These are phyloP conservation scores for Barnardius zonarius DNA, from an alignment of 2,113 vertebrate species.

Conservation along the genomic window DNA sequence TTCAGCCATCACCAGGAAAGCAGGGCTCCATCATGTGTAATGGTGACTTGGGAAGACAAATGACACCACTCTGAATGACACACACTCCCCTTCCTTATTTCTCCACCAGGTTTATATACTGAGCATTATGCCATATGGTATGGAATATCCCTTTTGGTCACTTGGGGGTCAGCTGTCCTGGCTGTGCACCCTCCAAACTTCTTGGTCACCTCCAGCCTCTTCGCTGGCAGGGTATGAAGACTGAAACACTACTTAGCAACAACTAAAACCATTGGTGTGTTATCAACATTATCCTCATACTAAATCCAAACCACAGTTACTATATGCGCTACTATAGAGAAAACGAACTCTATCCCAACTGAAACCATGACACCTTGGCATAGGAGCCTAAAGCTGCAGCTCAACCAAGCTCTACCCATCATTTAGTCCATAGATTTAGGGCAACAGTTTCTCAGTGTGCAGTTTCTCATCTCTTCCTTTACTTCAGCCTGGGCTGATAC, in stretches of 20 bases:
- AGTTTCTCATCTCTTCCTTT: not conserved
- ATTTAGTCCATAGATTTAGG: not conserved
- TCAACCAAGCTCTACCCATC: not conserved
- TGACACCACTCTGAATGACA: not conserved
- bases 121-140: not conserved
- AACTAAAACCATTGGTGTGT: not conserved
- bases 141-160: not conserved
- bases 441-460: accelerated
- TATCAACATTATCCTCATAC: not conserved
- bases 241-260: not conserved
- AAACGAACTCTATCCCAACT: not conserved
- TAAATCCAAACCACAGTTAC: not conserved
- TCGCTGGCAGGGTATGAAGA: not conserved
- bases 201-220: not conserved
- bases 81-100: not conserved
- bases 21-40: not conserved
- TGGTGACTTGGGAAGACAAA: not conserved
- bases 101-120: not conserved
- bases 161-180: not conserved
- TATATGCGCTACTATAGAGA: not conserved
- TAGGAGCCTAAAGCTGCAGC: not conserved
- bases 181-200: not conserved
- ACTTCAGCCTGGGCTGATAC: not conserved
- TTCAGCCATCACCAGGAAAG: not conserved
- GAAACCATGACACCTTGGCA: not conserved